These are phyloP conservation scores for Glossosoma conforme DNA, from an alignment of 1,140 invertebrate species.

Conservation along the genomic window DNA sequence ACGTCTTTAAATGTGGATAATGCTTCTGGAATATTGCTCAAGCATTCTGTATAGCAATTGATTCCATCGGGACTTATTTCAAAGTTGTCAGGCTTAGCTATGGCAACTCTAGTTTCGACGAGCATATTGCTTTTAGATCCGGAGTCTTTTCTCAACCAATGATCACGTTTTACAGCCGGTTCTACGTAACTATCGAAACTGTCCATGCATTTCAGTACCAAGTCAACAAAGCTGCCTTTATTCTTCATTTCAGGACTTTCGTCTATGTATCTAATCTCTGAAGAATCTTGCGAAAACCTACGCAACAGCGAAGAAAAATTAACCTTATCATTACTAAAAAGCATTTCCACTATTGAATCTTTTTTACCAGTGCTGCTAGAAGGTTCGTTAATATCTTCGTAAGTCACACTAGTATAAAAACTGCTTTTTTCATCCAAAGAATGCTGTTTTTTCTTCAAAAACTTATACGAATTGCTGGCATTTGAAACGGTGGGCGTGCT, in stretches of 20 bases:
- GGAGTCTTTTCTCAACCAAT: conserved; percentile 40
- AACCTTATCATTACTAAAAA: conserved; percentile 41
- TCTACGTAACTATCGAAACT: conserved; percentile 36
- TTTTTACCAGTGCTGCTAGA: conserved; percentile 39
- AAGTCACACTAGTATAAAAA: background rate
- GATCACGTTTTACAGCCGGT: conserved; percentile 38
- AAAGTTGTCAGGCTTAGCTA: conserved; percentile 45
- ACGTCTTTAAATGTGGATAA: conserved; percentile 24
- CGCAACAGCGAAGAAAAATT: conserved; percentile 35
- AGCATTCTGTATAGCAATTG: conserved; percentile 40
- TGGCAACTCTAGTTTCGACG: conserved; percentile 35
- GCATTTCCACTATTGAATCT: conserved; percentile 45
- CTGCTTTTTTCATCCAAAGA: conserved; percentile 22
- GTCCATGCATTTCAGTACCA: conserved; percentile 48
- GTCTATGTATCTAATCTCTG: conserved; percentile 43
- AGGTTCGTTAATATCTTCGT: conserved; percentile 3
- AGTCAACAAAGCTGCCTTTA: conserved; percentile 44
- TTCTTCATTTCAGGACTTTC: conserved; percentile 43
- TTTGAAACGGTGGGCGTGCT: too few species aligned
- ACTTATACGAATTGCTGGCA: conserved; percentile 5
- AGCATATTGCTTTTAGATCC: conserved; percentile 39
- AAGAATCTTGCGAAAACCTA: conserved; percentile 38
- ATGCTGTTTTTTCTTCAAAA: conserved; percentile 18
- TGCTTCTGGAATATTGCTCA: conserved; percentile 1
- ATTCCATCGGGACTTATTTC: conserved; percentile 46